Percentiles rank a stretch among this genome's conserved stretches.
phyloP scores from a whole-genome alignment of 2,888 invertebrate genomes.

The Eupithecia subumbrata region DNA sequence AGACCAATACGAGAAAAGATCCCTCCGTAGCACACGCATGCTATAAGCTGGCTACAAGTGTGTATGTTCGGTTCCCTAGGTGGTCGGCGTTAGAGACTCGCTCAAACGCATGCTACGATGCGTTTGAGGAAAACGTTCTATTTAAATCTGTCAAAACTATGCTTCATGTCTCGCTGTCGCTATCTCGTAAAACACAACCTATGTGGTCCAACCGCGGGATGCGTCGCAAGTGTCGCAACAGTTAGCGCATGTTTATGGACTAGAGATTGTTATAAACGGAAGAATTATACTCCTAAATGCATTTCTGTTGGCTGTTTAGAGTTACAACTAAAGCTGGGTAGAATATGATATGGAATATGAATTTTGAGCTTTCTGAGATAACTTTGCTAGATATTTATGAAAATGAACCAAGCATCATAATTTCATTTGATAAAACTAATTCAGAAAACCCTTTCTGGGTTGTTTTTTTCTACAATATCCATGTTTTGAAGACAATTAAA shows the following conservation, averaged over 20 bases:
- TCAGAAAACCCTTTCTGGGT: too few species aligned
- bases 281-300: constrained; percentile 11
- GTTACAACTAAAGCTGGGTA: background rate
- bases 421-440: background rate
- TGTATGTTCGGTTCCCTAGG: background rate
- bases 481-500: too few species aligned
- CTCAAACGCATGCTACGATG: too few species aligned
- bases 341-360: background rate
- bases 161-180: background rate
- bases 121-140: background rate
- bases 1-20: background rate
- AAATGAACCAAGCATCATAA: background rate
- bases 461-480: too few species aligned
- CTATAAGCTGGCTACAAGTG: background rate
- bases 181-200: background rate
- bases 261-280: constrained; percentile 1
- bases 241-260: constrained; percentile 23
- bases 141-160: background rate
- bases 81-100: background rate
- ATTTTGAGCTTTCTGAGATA: background rate
- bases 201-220: background rate
- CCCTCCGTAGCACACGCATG: background rate
- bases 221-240: constrained; percentile 9
- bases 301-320: constrained; percentile 6
- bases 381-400: background rate